Conservation (phyloP, 2,888 invertebrate genomes). For the Rhimphoctona megacephalus region DNA sequence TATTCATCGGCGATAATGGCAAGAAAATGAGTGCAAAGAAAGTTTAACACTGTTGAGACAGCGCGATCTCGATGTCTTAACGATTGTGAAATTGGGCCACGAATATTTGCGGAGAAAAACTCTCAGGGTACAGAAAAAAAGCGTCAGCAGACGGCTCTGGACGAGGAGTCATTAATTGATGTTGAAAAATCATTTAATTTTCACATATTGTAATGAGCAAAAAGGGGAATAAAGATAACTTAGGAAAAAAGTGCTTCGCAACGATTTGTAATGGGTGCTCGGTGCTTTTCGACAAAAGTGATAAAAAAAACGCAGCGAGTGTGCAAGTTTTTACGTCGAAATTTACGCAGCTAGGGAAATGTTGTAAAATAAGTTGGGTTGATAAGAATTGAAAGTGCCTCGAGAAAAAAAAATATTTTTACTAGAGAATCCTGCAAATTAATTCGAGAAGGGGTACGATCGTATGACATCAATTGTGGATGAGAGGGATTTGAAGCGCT, state of each 20-base stretch:
- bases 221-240: not conserved
- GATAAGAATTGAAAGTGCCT: not conserved
- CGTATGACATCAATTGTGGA: no score
- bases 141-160: not conserved
- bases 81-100: not conserved
- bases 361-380: not conserved
- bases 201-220: not conserved
- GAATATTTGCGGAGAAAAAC: not conserved
- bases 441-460: not conserved
- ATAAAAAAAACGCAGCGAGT: not conserved
- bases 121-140: not conserved
- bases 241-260: slow-evolving; percentile 2
- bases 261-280: not conserved
- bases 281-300: slow-evolving; percentile 1
- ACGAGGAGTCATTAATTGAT: not conserved
- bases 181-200: not conserved
- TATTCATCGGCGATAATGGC: slow-evolving; percentile 26
- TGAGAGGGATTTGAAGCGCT: no score
- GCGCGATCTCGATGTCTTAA: slow-evolving; percentile 22
- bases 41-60: slow-evolving; percentile 15
- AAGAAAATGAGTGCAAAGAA: slow-evolving; percentile 24
- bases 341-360: not conserved
- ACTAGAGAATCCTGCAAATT: not conserved
- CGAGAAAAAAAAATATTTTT: not conserved
- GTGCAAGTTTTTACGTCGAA: not conserved